Conservation (phyloP, 2,888 invertebrate genomes). For the Malacosoma neustria region DNA sequence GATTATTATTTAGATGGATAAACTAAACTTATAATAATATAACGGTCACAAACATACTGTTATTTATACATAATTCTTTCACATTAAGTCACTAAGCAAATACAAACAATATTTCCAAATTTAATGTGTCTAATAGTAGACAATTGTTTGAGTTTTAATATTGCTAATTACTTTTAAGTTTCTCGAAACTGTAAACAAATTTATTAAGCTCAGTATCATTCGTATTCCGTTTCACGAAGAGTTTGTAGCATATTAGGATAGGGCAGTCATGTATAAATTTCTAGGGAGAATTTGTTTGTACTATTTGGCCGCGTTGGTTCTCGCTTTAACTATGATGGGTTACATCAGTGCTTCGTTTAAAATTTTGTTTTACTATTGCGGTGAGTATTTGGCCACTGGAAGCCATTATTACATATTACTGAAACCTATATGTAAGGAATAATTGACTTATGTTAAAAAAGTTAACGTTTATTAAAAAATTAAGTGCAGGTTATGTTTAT, state of each 20-base stretch:
- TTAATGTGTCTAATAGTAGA: too few relatives aligned
- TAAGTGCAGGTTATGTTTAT: too few relatives aligned
- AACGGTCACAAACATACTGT: too few relatives aligned
- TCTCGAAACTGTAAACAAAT: constrained; percentile 5
- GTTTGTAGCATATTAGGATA: not conserved
- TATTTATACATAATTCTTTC: too few relatives aligned
- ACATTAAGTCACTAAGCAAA: too few relatives aligned
- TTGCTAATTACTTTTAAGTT: constrained; percentile 7
- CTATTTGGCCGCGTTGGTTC: constrained; percentile 17
- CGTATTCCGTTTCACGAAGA: not conserved
- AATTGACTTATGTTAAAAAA: not conserved
- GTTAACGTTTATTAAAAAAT: too few relatives aligned
- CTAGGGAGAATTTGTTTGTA: constrained; percentile 21
- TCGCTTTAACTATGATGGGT: constrained; percentile 28
- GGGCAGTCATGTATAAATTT: constrained; percentile 9
- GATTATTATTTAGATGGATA: too few relatives aligned
- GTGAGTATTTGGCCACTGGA: constrained; percentile 35
- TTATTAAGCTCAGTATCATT: constrained; percentile 2
- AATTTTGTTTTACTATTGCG: constrained; percentile 36
- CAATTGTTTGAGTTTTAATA: constrained; percentile 6
- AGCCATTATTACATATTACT: not conserved
- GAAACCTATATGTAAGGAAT: too few relatives aligned
- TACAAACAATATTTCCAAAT: too few relatives aligned
- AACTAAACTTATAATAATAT: too few relatives aligned
- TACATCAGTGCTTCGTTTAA: constrained; percentile 35